Evolutionary conservation across 2,113 vertebrate genomes (phyloP), one percentile per base, ranked within the genome.

Genomic region (Arvicanthis niloticus): DNA sequence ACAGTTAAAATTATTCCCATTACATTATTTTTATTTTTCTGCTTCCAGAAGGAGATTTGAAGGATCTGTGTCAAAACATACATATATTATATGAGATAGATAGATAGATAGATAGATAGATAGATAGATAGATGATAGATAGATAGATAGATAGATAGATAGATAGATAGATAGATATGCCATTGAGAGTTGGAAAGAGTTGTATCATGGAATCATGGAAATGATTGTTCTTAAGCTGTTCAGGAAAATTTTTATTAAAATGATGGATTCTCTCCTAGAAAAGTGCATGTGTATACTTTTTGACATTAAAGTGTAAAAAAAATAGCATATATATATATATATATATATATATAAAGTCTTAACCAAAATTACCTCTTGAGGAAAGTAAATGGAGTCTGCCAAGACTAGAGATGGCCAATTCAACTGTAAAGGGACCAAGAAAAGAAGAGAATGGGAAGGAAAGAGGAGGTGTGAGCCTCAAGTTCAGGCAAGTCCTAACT

Each of bases 1-100:
- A 78, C 68, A 53, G 88, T 53, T 89, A 94, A 60, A 51, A 91
- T 77, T 80, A 72, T 90, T 89, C 70, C 34, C 56, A 21, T 90
- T 70, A 19, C 7, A 78, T 77, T 48, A 88, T 70, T 75, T 95
- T 31, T 76, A 72, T 51, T 78, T 51, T 62, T 4, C 5, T 89
- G 65, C 80, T 82, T 82, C 26, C 34, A 53, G 75, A 86, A 77
- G 4, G 7, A 0, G 1, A 84, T 72, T 91, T 68, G 58, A 80
- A 95, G 51, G 3, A 80, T 77, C 80, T 77, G n/a, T 51, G 11
- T 3, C 56, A 31, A 90, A 96, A 65, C 8, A 89, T 4, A 80
- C 58, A 22, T 13, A 76, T 42, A 76, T 62, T 7, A 26, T 62
- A 62, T 62, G 22, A 65, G 24, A 65, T 65, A 65, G 62, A 65